Conservation (phyloP, 2,797 vertebrate species). For the Anniella stebbinsi region DNA sequence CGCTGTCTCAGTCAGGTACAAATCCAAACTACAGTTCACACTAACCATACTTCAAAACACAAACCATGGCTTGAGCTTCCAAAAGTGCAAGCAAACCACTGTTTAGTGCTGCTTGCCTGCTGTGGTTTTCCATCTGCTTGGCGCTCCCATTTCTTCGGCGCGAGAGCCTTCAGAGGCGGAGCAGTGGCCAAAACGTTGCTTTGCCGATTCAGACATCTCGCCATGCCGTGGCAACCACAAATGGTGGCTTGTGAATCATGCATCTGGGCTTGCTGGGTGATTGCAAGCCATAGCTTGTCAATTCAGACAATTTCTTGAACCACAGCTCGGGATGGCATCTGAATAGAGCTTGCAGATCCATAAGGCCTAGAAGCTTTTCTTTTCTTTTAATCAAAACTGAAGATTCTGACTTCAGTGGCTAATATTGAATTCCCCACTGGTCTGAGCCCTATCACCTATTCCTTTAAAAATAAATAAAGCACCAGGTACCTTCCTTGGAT, state of each 20-base stretch:
- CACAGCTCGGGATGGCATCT: background rate
- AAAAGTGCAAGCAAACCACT: too few species aligned
- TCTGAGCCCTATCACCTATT: background rate
- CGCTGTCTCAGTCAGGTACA: background rate
- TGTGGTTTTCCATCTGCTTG: background rate
- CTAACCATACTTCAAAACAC: background rate
- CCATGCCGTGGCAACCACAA: background rate
- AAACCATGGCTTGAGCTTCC: background rate
- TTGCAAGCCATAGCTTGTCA: background rate
- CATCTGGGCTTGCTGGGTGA: background rate
- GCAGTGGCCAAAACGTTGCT: background rate
- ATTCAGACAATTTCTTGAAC: background rate
- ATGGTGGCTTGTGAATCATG: background rate
- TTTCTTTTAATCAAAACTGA: background rate
- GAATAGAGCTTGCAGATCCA: background rate
- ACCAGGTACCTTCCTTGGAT: background rate
- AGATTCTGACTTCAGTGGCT: background rate
- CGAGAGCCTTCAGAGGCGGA: background rate
- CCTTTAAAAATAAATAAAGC: background rate
- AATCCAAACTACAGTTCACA: background rate
- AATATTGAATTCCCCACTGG: background rate
- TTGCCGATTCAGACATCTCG: background rate
- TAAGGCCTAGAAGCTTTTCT: background rate
- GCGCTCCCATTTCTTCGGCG: background rate
- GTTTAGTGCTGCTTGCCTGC: background rate